Base-by-base conservation (phyloP, 2,888 invertebrate species). In the Scaptodrosophila latifasciaeformis region DNA sequence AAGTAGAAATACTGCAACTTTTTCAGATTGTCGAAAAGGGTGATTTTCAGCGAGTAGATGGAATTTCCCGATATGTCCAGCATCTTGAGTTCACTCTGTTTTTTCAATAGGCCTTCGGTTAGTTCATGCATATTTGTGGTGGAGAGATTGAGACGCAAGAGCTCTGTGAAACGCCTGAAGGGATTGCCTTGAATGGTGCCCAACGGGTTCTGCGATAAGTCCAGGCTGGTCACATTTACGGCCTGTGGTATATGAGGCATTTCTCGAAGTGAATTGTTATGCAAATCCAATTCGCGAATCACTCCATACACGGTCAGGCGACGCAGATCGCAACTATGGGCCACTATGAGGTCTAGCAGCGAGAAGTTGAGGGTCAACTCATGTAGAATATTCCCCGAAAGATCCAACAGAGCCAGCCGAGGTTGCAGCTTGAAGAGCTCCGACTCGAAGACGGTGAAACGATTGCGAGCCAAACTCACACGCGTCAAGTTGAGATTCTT, bases 1-100 rank as follows among this genome's bases (percentile, higher is more conserved):
- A 85, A 85, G 66, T 85, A 79, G 62, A 85, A 85, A 64, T 84
- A 85, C 67, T 84, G 80, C 70, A 85, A 59, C 12, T 75, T 60
- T 70, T 83, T 84, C 19, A 85, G 56, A 49, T 67, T 81, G 15
- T 85, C 84, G 61, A 85, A 85, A 37, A 83, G 68, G 7, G 82
- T 82, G 51, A 83, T 83, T 65, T 85, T 85, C 31, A 85, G 50
- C 29, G 75, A 83, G 53, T 82, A 84, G 4, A 85, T 63, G 2
- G 77, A 72, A 43, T 85, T 85, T 4, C 64, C 75, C 7, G 85
- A 84, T 35, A 85, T 83, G 29, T 85, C 85, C 31, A 85, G 67
- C 54, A 81, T 49, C 42, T 81, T 82, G 6, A 85, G 63, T 18
- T 76, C 72, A 0, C 71, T 35, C 50, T 85, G 85, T 50, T 84